Percentiles rank a stretch among this genome's conserved stretches.
Conservation (phyloP, 2,888 invertebrate species). For the Torymus tubicola region DNA sequence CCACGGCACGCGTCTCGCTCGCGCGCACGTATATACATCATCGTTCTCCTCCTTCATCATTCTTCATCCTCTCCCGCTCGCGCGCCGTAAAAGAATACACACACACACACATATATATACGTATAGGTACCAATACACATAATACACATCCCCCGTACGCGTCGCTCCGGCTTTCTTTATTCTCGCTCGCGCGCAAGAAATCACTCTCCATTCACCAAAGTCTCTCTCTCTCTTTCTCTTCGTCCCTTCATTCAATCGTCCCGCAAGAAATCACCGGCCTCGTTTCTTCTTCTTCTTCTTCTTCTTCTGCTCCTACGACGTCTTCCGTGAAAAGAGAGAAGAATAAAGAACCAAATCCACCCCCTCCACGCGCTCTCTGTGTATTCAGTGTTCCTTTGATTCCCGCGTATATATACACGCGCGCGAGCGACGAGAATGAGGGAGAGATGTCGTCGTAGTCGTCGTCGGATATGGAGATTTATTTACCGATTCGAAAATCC, state of each 20-base stretch:
- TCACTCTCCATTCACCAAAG: slow-evolving; percentile 46
- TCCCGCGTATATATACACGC: not conserved
- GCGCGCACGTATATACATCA: slow-evolving; percentile 1
- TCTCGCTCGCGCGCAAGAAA: slow-evolving; percentile 46
- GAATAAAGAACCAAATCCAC: slow-evolving; percentile 20
- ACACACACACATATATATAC: too few species aligned
- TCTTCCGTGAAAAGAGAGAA: slow-evolving; percentile 29
- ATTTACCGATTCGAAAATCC: slow-evolving; percentile 50
- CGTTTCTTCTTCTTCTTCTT: slow-evolving; percentile 22
- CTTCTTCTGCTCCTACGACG: slow-evolving; percentile 1
- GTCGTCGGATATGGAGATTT: slow-evolving; percentile 48
- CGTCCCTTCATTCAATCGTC: slow-evolving; percentile 55
- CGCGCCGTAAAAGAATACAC: too few species aligned
- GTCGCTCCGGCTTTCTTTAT: slow-evolving; percentile 23
- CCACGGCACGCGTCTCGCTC: slow-evolving; percentile 34
- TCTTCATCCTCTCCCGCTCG: not conserved
- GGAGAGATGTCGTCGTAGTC: not conserved
- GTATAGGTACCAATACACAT: too few species aligned
- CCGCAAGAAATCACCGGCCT: slow-evolving; percentile 43
- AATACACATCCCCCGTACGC: slow-evolving; percentile 6
- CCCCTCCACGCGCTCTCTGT: slow-evolving; percentile 32
- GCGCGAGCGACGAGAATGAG: not conserved
- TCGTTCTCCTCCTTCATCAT: slow-evolving; percentile 1
- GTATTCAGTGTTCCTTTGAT: too few species aligned
- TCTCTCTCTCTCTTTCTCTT: slow-evolving; percentile 52